A percentile compares a stretch with the other conserved stretches of the same genome.
Conservation (phyloP, 2,888 invertebrate species). For the Eristalis pertinax region DNA sequence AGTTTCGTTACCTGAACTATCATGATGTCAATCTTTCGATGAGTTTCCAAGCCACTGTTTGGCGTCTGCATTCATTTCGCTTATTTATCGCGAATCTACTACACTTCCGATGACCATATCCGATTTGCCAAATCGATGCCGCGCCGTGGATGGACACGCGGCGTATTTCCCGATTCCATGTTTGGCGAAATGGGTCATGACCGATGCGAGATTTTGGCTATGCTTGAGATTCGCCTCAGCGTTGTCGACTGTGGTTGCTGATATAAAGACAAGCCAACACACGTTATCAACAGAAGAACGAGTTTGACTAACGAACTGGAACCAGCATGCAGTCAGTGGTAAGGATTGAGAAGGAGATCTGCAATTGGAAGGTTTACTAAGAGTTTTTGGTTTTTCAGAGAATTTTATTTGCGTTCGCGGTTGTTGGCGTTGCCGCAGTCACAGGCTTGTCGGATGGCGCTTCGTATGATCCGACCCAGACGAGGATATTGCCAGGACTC, state of each 20-base stretch:
- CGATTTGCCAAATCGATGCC: neutral
- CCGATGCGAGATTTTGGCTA: neutral
- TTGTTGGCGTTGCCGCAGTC: neutral
- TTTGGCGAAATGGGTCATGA: neutral
- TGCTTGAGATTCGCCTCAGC: neutral
- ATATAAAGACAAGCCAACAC: neutral
- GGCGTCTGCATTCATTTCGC: neutral
- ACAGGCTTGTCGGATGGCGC: neutral
- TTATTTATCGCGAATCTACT: neutral
- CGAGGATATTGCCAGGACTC: conserved; percentile 27
- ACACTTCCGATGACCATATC: neutral
- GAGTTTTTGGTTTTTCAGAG: neutral
- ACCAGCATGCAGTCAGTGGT: conserved; percentile 4
- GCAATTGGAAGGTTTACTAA: neutral
- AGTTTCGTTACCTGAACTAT: neutral
- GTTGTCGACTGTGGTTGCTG: neutral
- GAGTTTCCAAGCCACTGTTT: neutral
- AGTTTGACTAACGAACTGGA: neutral
- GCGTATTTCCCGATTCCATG: neutral
- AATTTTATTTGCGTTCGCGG: neutral
- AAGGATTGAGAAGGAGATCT: neutral
- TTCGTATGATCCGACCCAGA: neutral
- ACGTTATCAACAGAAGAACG: neutral
- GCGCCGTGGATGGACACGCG: neutral
- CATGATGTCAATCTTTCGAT: neutral